Evolutionary conservation across 53 echinoderm and acorn worm species (phyloP), one percentile per base, ranked within the genome.

Genomic region (Holothuria scabra): DNA sequence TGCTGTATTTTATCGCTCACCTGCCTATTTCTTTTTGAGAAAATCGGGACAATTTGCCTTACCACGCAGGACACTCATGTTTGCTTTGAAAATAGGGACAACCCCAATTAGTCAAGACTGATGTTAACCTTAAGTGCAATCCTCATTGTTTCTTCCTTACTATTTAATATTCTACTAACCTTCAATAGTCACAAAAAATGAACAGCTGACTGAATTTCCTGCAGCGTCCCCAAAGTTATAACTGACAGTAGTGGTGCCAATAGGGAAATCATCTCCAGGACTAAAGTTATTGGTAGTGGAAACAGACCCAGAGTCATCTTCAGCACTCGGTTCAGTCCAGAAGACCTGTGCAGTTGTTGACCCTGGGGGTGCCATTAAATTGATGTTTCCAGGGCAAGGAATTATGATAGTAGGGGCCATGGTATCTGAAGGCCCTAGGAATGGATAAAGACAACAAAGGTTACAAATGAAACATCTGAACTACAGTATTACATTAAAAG

Each of bases 181-280:
- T 57, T 74, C 34, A 48, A 95, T 86, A 14, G 87, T 90, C 72
- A 93, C 84, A 28, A 57, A 57, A 59, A 93, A 93, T 8, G 80
- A 34, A 62, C 93, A 93, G 8, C 26, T 78, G 12, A 79, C 88
- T 20, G 25, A 32, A 46, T 93, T 93, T 46, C 88, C 89, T 19
- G 86, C 84, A 9, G 46, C 56, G 28, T 93, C 93, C 3, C 79
- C 88, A 84, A 87, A 88, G 7, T 84, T 91, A 79, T 88, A 90
- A n/a, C 56, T 79, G 18, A 93, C 93, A 4, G 56, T 37, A 28
- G 85, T 78, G 14, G 48, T 56, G n/a, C 93, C 93, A 23, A 85
- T 4, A 9, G 26, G 59, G 80, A 91, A 91, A 72, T 57, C 28
- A 14, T 63, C 46, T 16, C 90, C 90, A 6, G 91, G 59, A 13